A percentile compares a stretch with the other conserved stretches of the same genome.
Conservation (phyloP, 2,888 invertebrate genomes). For the Plebejus melissa region DNA sequence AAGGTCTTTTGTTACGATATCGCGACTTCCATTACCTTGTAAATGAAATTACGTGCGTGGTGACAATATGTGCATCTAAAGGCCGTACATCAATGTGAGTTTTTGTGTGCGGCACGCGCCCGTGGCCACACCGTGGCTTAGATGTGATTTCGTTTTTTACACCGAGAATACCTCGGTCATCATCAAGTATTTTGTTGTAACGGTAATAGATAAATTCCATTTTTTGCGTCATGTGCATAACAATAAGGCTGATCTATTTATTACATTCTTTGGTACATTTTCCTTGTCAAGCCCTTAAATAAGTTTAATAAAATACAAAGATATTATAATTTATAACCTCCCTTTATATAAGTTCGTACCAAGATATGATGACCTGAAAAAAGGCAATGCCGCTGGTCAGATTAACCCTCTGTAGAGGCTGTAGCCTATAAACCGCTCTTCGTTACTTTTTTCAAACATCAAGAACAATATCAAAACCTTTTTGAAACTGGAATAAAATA, state of each 20-base stretch:
- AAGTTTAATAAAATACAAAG: too few relatives aligned
- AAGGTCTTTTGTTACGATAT: slow-evolving; percentile 46
- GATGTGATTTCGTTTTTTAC: slow-evolving; percentile 69
- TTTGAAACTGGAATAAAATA: slow-evolving; percentile 1
- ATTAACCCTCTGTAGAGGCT: too few relatives aligned
- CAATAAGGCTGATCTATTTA: slow-evolving; percentile 14
- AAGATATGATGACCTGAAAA: too few relatives aligned
- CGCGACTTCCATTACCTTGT: background rate
- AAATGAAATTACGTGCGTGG: slow-evolving; percentile 21
- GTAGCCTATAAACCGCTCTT: too few relatives aligned
- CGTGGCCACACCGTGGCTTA: slow-evolving; percentile 53
- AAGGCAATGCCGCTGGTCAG: too few relatives aligned
- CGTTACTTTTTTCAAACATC: background rate
- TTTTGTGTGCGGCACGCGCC: slow-evolving; percentile 71
- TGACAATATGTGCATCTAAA: slow-evolving; percentile 71
- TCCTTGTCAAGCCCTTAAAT: background rate
- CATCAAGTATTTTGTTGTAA: slow-evolving; percentile 38
- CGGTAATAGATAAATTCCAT: slow-evolving; percentile 37
- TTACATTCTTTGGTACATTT: slow-evolving; percentile 14
- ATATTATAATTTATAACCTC: too few relatives aligned
- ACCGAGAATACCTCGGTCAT: slow-evolving; percentile 41
- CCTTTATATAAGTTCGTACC: too few relatives aligned
- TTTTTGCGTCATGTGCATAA: slow-evolving; percentile 29
- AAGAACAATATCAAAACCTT: background rate
- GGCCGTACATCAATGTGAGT: slow-evolving; percentile 60